Conservation (phyloP, 2,113 vertebrate species). For the Onychostoma macrolepis region DNA sequence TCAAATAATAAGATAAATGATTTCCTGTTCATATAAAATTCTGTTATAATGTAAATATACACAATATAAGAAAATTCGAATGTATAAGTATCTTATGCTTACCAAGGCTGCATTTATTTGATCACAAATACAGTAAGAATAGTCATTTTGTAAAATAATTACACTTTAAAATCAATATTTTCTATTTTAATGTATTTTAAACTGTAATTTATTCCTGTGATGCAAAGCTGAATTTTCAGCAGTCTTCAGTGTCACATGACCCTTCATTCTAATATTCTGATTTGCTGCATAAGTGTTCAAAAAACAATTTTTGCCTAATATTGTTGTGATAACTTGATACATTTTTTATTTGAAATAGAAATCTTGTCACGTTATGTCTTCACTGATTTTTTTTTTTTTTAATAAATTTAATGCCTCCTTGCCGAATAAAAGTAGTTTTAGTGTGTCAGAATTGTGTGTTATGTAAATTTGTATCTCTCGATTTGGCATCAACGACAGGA, state of each 20-base stretch:
- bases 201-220: neutral
- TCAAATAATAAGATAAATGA: neutral
- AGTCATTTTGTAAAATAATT: neutral
- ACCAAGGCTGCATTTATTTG: neutral
- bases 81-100: neutral
- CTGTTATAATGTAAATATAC: neutral
- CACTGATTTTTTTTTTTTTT: neutral
- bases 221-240: neutral
- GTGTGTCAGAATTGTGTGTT: neutral
- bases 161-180: neutral
- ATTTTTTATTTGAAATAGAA: neutral
- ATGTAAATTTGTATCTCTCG: neutral
- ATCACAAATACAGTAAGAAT: neutral
- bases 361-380: neutral
- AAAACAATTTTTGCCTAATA: neutral
- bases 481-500: neutral
- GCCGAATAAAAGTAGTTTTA: neutral
- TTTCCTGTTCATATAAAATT: neutral
- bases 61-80: neutral
- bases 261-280: neutral
- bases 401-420: neutral
- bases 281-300: neutral
- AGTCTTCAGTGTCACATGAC: neutral
- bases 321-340: neutral
- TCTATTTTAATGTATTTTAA: neutral